phyloP scores from a whole-genome alignment of 2,113 vertebrate genomes.

The Pantherophis guttatus region DNA sequence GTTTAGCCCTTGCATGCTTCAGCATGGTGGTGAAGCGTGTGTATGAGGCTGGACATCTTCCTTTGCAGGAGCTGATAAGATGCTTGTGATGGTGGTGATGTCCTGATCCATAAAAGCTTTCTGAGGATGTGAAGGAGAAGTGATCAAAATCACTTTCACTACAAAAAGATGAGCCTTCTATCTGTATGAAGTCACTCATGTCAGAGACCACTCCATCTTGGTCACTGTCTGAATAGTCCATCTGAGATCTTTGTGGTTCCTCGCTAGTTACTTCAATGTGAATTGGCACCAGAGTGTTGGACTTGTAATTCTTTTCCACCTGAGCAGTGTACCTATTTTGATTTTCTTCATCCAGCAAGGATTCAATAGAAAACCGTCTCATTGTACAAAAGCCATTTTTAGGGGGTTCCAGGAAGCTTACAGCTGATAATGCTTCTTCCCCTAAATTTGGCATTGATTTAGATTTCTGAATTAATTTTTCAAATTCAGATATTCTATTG shows the following conservation, averaged over 20 bases:
- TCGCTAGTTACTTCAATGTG: slow-evolving; percentile 82
- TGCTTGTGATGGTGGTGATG: slow-evolving; percentile 80
- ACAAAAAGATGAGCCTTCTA: slow-evolving; percentile 95
- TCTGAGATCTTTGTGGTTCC: slow-evolving; percentile 63
- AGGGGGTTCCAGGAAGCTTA: slow-evolving; percentile 76
- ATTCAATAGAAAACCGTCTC: slow-evolving; percentile 90
- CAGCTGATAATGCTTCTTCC: slow-evolving; percentile 80
- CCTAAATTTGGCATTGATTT: slow-evolving; percentile 94
- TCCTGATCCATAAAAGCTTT: slow-evolving; percentile 86
- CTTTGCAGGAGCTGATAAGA: slow-evolving; percentile 93
- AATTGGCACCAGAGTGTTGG: slow-evolving; percentile 78
- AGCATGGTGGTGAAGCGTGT: slow-evolving; percentile 96
- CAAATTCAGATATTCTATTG: slow-evolving; percentile 88
- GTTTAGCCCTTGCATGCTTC: slow-evolving; percentile 88
- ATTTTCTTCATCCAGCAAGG: slow-evolving; percentile 85
- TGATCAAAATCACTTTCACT: slow-evolving; percentile 97
- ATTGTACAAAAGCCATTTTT: slow-evolving; percentile 81
- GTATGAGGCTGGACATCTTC: slow-evolving; percentile 91
- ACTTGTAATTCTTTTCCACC: slow-evolving; percentile 68
- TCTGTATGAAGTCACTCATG: slow-evolving; percentile 88
- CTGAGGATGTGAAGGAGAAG: slow-evolving; percentile 91
- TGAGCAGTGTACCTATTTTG: slow-evolving; percentile 71
- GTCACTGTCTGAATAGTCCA: slow-evolving; percentile 91
- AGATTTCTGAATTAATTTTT: slow-evolving; percentile 90
- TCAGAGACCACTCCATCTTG: slow-evolving; percentile 88